Evolutionary conservation across 2,888 invertebrate species (phyloP), one percentile per base, ranked within the genome.

Genomic region (Meliscaeva auricollis): DNA sequence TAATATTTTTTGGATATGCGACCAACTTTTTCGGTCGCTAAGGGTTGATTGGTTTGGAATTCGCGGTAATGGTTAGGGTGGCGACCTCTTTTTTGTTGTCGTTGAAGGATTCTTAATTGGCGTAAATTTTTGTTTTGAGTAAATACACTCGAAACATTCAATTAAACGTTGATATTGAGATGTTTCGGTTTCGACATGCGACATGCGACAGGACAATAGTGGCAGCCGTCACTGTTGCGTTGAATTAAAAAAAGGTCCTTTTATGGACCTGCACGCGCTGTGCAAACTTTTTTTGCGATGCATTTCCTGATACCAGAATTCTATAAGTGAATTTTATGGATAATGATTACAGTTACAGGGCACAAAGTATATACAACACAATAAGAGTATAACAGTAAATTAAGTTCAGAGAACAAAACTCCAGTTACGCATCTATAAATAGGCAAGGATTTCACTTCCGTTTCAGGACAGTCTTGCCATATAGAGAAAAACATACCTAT

Each of bases 71-170:
- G 88, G 89, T 85, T 88, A 88, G 90, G 90, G 90, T 90, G 90
- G 91, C 76, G 74, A 82, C 72, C 70, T 80, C 87, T 79, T 87
- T 66, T 66, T 30, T 30, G 44, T 7, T 32, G 2, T 56, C 22
- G n/a, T n/a, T 88, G 87, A 87, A 89, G 88, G 89, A 89, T 90
- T 91, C 89, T 91, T 91, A 92, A 92, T 92, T 92, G 92, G 91
- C 91, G 91, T 92, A 90, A 92, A 91, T 90, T 89, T 90, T 89
- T 91, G 90, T 90, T 90, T 90, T 89, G 89, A 90, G 88, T 89
- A 90, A 90, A 90, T 89, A 90, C 89, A 89, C 87, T 90, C 80
- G 88, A 88, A 87, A 89, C 87, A 88, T 87, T 88, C 80, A 73
- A 72, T 66, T 68, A 48, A 22, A 58, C 50, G 44, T 56, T 22